Base-by-base conservation (phyloP, 2,888 invertebrate genomes). In the Rambutsinella grinnellia region DNA sequence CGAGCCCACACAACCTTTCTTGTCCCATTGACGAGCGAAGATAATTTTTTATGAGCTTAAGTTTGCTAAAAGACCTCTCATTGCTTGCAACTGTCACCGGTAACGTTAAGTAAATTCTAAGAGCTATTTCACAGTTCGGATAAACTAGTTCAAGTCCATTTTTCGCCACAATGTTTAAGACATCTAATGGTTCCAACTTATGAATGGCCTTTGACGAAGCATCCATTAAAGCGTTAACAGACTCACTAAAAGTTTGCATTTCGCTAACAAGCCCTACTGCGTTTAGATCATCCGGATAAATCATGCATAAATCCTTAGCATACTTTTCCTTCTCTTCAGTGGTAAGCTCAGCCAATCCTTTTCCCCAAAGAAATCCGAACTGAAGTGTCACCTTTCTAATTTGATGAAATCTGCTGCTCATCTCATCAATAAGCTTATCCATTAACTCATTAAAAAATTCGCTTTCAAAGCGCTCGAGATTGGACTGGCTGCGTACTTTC, bases 41-140 rank as follows among this genome's bases (percentile, higher is more conserved):
- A 19, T 74, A 67, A 36, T 56, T 67, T 26, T 67, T 74, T 1
- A 74, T 60, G 0, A 67, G n/a, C 27, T 67, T 67, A 2, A 74
- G 53, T 19, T 67, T 74, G 3, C 67, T 67, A 53, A 74, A 74
- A 1, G 66, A 19, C 19, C 74, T 10, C 21, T 74, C 74, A 19
- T 58, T 60, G 10, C 23, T 36, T 1, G 72, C 47, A 24, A 66
- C 72, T 8, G 65, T 26, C 2, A 66, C 66, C 2, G 72, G 72
- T n/a, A 74, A 10, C 2, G 67, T 53, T 2, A 74, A 19, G 36
- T 67, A 67, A 24, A 74, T 67, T 17, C 51, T 47, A n/a, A 65
- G 44, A 6, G 65, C 65, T 2, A 24, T 58, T 2, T 17, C 28
- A 6, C 26, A 23, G 36, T 72, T 65, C 6, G 1, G 2, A 54